Base-by-base conservation (phyloP, 2,888 invertebrate species). In the Caenorhabditis sp. region DNA sequence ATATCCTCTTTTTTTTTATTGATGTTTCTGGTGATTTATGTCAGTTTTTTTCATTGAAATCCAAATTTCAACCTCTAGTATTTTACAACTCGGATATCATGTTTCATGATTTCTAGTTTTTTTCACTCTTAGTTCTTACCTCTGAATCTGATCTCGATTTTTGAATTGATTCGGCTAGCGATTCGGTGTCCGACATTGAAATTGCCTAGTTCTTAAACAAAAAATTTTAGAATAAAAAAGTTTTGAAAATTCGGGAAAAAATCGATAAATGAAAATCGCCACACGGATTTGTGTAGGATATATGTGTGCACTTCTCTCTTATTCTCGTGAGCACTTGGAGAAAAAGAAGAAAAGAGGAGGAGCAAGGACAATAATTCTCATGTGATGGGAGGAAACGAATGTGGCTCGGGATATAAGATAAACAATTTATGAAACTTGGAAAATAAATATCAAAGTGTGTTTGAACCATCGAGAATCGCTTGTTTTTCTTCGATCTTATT, bases 101-200 rank as follows among this genome's bases (percentile, higher is more conserved):
- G 31, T 10, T 50, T 50, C n/a, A 38, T 14, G 8, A 38, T 10
- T 10, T 10, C 7, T 12, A n/a, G n/a, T n/a, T n/a, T n/a, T n/a
- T n/a, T n/a, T n/a, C n/a, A n/a, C n/a, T n/a, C 10, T n/a, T 12
- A 26, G 5, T 14, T 56, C 64, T 14, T 1, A 71, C 71, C 60
- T 63, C 52, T 10, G 71, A 63, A 53, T 67, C 71, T 14, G 71
- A 71, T 60, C 63, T 59, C 20, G 71, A 71, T 31, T 71, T 71
- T 17, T 59, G 50, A 31, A 5, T 20, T 4, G 59, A 63, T 23
- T 63, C 66, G n/a, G 61, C 54, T 7, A 61, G 7, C 5, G 31
- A 21, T 1, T 27, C 27, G n/a, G 10, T 27, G 26, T 57, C 21
- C 3, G 53, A 17, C 25, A 53, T 23, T 53, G 23, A 23, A 2